Conservation (phyloP, 2,888 invertebrate genomes). For the Myopa tessellatipennis region DNA sequence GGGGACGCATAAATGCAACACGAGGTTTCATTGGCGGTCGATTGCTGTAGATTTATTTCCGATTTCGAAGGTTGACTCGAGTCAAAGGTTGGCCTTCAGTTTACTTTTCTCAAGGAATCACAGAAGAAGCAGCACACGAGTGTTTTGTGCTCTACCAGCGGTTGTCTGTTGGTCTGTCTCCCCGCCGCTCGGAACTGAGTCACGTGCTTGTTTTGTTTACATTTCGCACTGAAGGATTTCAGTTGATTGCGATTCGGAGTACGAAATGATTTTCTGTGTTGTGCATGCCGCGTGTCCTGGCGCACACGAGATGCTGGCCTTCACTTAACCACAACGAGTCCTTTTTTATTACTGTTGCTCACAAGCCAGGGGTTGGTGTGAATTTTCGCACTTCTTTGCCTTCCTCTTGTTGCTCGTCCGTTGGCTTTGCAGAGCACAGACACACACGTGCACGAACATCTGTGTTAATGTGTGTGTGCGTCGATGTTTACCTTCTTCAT, state of each 20-base stretch:
- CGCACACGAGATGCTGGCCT: conserved; percentile 7
- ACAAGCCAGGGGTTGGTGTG: conserved; percentile 59
- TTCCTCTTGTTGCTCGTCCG: conserved; percentile 41
- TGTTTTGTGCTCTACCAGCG: too few species aligned
- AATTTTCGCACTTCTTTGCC: conserved; percentile 64
- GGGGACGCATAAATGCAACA: background rate
- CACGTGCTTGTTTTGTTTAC: conserved; percentile 65
- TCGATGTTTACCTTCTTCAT: background rate
- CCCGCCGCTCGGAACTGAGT: conserved; percentile 43
- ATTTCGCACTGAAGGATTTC: conserved; percentile 62
- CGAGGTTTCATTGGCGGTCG: conserved; percentile 20
- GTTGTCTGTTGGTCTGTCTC: background rate
- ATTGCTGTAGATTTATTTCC: background rate
- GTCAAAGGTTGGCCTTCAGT: conserved; percentile 36
- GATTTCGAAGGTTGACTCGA: background rate
- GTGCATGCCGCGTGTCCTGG: background rate
- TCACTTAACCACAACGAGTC: conserved; percentile 21
- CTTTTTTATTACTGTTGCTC: conserved; percentile 47
- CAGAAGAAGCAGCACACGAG: conserved; percentile 5
- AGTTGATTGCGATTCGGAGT: conserved; percentile 54
- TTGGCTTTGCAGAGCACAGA: conserved; percentile 42
- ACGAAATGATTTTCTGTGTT: conserved; percentile 53
- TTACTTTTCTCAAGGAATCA: conserved; percentile 31
- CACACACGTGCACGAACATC: conserved; percentile 13
- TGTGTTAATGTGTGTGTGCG: conserved; percentile 11